A percentile compares a stretch with the other conserved stretches of the same genome.
Evolutionary conservation across 2,113 vertebrate genomes (phyloP).

Genomic region (Ciconia stormi): DNA sequence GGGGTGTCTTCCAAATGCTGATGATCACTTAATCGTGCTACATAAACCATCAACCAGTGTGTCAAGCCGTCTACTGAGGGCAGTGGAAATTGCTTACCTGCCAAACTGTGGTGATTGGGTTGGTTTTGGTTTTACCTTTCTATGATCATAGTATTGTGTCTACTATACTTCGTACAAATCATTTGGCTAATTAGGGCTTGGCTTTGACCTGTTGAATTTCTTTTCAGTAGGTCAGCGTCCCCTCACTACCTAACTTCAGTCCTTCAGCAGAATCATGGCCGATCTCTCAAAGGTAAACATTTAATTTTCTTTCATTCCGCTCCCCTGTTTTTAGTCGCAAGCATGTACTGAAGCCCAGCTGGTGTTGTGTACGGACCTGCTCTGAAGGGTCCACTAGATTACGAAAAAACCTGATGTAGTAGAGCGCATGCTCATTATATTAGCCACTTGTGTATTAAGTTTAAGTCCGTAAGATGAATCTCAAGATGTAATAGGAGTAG

Average conservation of each 20-base stretch:
- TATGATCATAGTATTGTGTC: neutral
- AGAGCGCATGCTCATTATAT: neutral
- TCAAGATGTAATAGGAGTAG: neutral
- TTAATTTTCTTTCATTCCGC: neutral
- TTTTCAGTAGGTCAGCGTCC: conserved; percentile 88
- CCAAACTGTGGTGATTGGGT: neutral
- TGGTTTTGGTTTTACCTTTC: neutral
- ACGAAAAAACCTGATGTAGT: neutral
- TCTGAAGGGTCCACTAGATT: neutral
- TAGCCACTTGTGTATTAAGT: neutral
- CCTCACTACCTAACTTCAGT: conserved; percentile 86
- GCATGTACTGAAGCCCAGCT: neutral
- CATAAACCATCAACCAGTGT: neutral
- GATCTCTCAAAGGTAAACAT: conserved; percentile 89
- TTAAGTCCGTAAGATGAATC: neutral
- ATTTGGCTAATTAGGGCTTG: neutral
- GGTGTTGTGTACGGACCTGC: neutral
- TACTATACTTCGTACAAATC: neutral
- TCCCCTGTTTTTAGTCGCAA: neutral
- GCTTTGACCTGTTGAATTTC: conserved; percentile 42
- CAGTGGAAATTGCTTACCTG: neutral
- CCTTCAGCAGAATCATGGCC: conserved; percentile 84
- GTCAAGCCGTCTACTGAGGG: neutral
- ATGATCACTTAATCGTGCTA: neutral
- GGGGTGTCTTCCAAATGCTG: neutral